A percentile compares a stretch with the other conserved stretches of the same genome.
Evolutionary conservation across 2,113 vertebrate genomes (phyloP).

Genomic region (Syngnathus scovelli): DNA sequence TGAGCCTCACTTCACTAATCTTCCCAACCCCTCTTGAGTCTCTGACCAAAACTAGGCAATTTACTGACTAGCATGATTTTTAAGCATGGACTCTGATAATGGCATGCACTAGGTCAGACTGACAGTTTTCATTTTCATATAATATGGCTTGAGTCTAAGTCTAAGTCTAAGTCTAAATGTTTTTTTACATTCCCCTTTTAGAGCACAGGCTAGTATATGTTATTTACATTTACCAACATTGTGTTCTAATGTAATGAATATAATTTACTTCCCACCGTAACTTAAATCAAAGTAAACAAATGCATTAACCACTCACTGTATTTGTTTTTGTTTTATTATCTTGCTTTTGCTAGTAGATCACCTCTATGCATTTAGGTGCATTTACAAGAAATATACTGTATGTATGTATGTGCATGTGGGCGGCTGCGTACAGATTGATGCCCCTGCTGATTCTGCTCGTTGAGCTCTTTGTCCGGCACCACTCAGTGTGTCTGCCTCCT

Average conservation of each 20-base stretch:
- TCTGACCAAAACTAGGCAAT: neutral
- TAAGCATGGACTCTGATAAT: neutral
- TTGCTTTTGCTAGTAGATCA: neutral
- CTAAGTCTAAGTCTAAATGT: no score
- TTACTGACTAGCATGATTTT: neutral
- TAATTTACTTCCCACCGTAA: neutral
- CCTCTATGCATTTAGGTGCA: conserved; percentile 31
- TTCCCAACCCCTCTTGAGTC: neutral
- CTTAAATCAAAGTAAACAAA: neutral
- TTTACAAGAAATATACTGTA: conserved; percentile 12
- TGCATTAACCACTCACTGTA: neutral
- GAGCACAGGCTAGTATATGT: neutral
- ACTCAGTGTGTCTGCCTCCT: conserved; percentile 76
- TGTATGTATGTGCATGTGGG: conserved; percentile 35
- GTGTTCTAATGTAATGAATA: neutral
- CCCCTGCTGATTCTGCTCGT: conserved; percentile 70
- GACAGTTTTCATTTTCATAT: no score
- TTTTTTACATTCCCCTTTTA: neutral
- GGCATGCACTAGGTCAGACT: neutral
- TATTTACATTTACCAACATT: neutral
- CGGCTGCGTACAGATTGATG: conserved; percentile 56
- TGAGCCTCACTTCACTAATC: neutral
- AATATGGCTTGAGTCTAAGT: no score
- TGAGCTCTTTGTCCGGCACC: conserved; percentile 74
- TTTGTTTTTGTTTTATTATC: neutral